Evolutionary conservation across 2,888 invertebrate species (phyloP).

Genomic region (Molorchus minor): DNA sequence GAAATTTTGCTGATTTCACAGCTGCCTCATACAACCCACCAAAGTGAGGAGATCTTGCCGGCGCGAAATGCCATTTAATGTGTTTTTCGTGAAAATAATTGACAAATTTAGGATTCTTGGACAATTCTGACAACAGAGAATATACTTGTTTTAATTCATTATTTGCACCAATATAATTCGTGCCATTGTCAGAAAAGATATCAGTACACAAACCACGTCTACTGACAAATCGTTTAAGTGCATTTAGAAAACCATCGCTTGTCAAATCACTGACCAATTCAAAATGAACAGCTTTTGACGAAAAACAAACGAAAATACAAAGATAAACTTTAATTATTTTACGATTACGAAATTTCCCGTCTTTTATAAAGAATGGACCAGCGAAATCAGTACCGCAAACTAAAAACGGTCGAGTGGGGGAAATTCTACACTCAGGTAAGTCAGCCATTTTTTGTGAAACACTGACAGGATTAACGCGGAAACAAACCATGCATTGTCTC

Average conservation of each 20-base stretch:
- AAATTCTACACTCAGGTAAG: neutral
- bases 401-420: neutral
- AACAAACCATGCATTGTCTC: neutral
- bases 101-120: neutral
- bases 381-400: conserved; percentile 23
- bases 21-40: neutral
- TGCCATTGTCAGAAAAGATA: neutral
- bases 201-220: conserved; percentile 19
- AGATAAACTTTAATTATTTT: conserved; percentile 20
- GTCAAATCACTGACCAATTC: conserved; percentile 25
- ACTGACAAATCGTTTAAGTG: conserved; percentile 21
- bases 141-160: conserved; percentile 6
- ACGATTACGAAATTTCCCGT: conserved; percentile 14
- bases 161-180: neutral
- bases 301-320: conserved; percentile 30
- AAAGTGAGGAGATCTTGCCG: neutral
- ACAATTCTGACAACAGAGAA: neutral
- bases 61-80: neutral
- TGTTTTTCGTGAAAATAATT: conserved; percentile 1
- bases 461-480: neutral
- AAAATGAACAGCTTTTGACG: conserved; percentile 8
- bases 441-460: neutral
- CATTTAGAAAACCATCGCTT: conserved; percentile 17
- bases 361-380: conserved; percentile 25
- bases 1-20: neutral